A percentile compares a stretch with the other conserved stretches of the same genome.
phyloP scores from a whole-genome alignment of 2,797 vertebrate genomes.

The Cyprinella venusta region DNA sequence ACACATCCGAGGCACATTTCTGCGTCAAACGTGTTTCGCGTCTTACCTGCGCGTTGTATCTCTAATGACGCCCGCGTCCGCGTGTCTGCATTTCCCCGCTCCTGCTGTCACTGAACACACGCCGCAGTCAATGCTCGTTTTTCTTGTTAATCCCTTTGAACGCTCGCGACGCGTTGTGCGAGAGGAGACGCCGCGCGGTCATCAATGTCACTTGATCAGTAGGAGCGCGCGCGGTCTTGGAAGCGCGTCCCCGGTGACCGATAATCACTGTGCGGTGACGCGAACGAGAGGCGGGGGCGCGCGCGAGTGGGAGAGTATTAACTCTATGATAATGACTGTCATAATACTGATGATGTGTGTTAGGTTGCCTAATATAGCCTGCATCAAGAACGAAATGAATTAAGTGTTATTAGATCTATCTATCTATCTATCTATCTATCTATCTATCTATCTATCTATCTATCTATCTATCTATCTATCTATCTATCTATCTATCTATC shows the following conservation, averaged over 20 bases:
- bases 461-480: rapidly evolving
- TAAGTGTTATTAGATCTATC: no score
- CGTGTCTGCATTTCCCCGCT: neutral
- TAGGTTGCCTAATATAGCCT: no score
- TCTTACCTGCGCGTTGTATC: slow-evolving; percentile 33
- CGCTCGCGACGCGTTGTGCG: neutral
- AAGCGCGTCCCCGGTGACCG: neutral
- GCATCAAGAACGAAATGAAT: no score
- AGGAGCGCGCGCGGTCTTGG: neutral
- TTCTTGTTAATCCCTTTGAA: neutral
- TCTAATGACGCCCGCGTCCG: neutral
- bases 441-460: neutral
- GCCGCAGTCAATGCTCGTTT: neutral
- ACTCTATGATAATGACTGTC: neutral
- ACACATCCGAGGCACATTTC: neutral
- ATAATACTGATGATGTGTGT: neutral
- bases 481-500: neutral
- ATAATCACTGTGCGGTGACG: slow-evolving; percentile 38
- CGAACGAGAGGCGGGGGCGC: slow-evolving; percentile 37
- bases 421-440: neutral
- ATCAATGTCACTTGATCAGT: neutral
- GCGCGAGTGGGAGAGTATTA: slow-evolving; percentile 5
- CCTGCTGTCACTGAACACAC: neutral
- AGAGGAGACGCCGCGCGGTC: neutral
- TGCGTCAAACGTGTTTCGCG: slow-evolving; percentile 30